These are phyloP conservation scores for Seriola quinqueradiata DNA, from an alignment of 2,113 vertebrate genomes.

Conservation along the genomic window DNA sequence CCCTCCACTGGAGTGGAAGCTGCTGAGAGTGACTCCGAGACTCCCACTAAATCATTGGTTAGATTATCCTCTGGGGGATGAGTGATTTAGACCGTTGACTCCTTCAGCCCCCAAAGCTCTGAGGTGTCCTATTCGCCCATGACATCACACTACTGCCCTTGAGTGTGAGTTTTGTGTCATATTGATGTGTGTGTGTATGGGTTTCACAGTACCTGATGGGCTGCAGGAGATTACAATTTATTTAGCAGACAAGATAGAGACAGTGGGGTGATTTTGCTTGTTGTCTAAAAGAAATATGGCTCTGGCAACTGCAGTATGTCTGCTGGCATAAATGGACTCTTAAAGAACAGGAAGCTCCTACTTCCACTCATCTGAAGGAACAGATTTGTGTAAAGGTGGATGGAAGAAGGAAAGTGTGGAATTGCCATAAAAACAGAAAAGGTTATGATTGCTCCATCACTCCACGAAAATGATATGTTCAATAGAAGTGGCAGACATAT, in stretches of 20 bases:
- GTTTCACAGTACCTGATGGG: constrained; percentile 22
- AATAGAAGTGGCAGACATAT: constrained; percentile 21
- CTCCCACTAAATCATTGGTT: constrained; percentile 65
- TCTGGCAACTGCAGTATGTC: neutral
- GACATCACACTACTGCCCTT: constrained; percentile 61
- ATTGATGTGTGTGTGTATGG: constrained; percentile 28
- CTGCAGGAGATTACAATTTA: constrained; percentile 39
- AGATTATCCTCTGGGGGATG: constrained; percentile 66
- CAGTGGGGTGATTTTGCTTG: constrained; percentile 18
- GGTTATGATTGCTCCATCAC: constrained; percentile 9
- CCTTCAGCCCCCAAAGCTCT: constrained; percentile 44
- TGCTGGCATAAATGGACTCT: neutral
- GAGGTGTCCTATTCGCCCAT: constrained; percentile 53
- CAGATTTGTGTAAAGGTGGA: constrained; percentile 7
- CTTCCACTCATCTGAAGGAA: constrained; percentile 1
- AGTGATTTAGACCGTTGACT: constrained; percentile 57
- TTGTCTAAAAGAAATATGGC: constrained; percentile 48
- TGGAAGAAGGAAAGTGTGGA: neutral
- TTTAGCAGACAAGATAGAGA: constrained; percentile 33
- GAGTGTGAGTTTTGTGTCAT: constrained; percentile 35
- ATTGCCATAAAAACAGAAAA: constrained; percentile 1
- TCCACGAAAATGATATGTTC: constrained; percentile 9
- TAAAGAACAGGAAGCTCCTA: neutral
- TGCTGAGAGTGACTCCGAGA: constrained; percentile 37
- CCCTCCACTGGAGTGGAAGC: constrained; percentile 56